These are phyloP conservation scores for Procambarus virginalis DNA, from an alignment of 1,140 invertebrate species.

Conservation along the genomic window DNA sequence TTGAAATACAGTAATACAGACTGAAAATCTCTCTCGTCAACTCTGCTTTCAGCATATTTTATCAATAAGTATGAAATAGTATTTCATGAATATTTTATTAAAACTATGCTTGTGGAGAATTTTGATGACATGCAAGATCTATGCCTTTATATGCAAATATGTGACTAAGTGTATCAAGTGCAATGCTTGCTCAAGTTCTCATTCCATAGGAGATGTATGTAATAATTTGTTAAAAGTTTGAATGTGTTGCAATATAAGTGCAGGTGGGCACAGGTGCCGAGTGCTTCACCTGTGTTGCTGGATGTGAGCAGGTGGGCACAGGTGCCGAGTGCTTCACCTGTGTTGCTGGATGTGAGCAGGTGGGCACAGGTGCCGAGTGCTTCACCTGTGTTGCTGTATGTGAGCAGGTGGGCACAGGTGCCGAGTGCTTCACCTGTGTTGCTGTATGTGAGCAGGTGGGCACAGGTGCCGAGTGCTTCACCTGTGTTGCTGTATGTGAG, in stretches of 20 bases:
- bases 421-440: not conserved
- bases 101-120: not conserved
- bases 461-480: slow-evolving; percentile 14
- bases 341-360: slow-evolving; percentile 12
- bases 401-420: not conserved
- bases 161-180: slow-evolving; percentile 30
- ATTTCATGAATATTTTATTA: not conserved
- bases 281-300: slow-evolving; percentile 1
- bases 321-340: slow-evolving; percentile 1
- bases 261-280: slow-evolving; percentile 15
- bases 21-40: not conserved
- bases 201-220: slow-evolving; percentile 57
- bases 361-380: slow-evolving; percentile 15
- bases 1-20: not conserved
- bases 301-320: slow-evolving; percentile 40
- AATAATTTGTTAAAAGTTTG: not conserved
- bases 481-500: slow-evolving; percentile 28
- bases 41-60: not conserved
- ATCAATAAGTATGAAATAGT: not conserved
- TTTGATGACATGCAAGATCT: slow-evolving; percentile 6
- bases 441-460: slow-evolving; percentile 9
- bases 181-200: slow-evolving; percentile 61
- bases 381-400: slow-evolving; percentile 19
- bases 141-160: slow-evolving; percentile 1
- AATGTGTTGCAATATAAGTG: slow-evolving; percentile 25